Evolutionary conservation across 2,888 invertebrate species (phyloP).

Genomic region (Podabrus alpinus): DNA sequence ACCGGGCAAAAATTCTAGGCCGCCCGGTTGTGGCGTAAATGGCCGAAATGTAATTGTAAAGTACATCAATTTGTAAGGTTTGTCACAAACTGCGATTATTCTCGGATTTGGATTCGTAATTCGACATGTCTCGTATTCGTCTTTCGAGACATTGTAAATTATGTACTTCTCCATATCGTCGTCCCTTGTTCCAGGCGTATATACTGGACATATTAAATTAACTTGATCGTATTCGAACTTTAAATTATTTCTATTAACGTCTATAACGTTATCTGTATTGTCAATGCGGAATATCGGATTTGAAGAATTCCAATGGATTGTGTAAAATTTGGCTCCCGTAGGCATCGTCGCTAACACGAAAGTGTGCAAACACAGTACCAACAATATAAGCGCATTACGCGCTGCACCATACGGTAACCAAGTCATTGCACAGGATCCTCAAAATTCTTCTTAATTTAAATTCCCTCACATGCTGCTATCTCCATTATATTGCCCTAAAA

Average conservation of each 20-base stretch:
- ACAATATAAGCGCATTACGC: slow-evolving; percentile 45
- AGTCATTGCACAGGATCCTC: slow-evolving; percentile 37
- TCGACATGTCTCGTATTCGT: slow-evolving; percentile 94
- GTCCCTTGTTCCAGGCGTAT: slow-evolving; percentile 82
- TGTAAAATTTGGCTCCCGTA: slow-evolving; percentile 54
- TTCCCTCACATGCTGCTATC: slow-evolving; percentile 21
- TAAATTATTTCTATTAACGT: slow-evolving; percentile 87
- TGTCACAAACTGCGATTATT: slow-evolving; percentile 94
- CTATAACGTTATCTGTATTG: slow-evolving; percentile 96
- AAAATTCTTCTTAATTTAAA: slow-evolving; percentile 13
- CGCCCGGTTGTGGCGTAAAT: slow-evolving; percentile 94
- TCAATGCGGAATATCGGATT: slow-evolving; percentile 83
- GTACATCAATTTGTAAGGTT: slow-evolving; percentile 91
- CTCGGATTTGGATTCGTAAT: slow-evolving; percentile 93
- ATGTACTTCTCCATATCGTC: slow-evolving; percentile 94
- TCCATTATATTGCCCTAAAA: slow-evolving; percentile 16
- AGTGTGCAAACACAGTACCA: slow-evolving; percentile 47
- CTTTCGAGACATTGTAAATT: slow-evolving; percentile 95
- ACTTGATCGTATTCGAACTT: slow-evolving; percentile 95
- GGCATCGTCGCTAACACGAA: slow-evolving; percentile 51
- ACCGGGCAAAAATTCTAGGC: slow-evolving; percentile 90
- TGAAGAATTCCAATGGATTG: slow-evolving; percentile 56
- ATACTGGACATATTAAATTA: slow-evolving; percentile 93
- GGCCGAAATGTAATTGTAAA: slow-evolving; percentile 96
- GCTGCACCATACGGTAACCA: slow-evolving; percentile 39